These are phyloP conservation scores for Trichoplusia ni DNA, from an alignment of 1,140 invertebrate species.

Conservation along the genomic window DNA sequence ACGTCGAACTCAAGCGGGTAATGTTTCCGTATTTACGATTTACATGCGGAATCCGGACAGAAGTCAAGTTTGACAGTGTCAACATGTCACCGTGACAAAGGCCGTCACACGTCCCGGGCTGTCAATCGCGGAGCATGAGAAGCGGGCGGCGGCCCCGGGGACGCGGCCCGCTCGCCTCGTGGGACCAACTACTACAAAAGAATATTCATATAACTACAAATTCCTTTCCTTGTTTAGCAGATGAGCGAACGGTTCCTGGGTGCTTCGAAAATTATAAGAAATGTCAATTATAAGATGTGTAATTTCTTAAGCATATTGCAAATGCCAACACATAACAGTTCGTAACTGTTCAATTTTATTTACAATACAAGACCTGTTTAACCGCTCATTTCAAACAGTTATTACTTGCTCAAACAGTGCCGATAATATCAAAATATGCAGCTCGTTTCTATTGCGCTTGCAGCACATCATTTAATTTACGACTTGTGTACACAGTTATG, in stretches of 20 bases:
- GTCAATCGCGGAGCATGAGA: conserved; percentile 76
- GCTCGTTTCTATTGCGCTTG: conserved; percentile 15
- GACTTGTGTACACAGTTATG: conserved; percentile 72
- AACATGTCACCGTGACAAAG: conserved; percentile 78
- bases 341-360: not conserved
- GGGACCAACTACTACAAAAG: conserved; percentile 54
- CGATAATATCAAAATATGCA: conserved; percentile 5
- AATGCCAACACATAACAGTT: conserved; percentile 1
- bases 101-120: conserved; percentile 74
- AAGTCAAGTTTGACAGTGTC: conserved; percentile 79
- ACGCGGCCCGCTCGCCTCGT: conserved; percentile 41
- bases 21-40: conserved; percentile 74
- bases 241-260: conserved; percentile 65
- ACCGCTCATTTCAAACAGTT: not conserved
- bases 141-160: conserved; percentile 56
- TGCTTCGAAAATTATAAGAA: conserved; percentile 43
- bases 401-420: not conserved
- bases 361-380: not conserved
- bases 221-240: conserved; percentile 52
- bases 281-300: conserved; percentile 9
- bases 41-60: conserved; percentile 78
- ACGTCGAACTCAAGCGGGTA: conserved; percentile 51
- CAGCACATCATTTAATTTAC: conserved; percentile 52
- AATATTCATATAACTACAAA: conserved; percentile 57
- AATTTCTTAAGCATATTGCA: not conserved